A percentile compares a stretch with the other conserved stretches of the same genome.
Conservation (phyloP, 2,113 vertebrate species). For the Melanostigma gelatinosum region DNA sequence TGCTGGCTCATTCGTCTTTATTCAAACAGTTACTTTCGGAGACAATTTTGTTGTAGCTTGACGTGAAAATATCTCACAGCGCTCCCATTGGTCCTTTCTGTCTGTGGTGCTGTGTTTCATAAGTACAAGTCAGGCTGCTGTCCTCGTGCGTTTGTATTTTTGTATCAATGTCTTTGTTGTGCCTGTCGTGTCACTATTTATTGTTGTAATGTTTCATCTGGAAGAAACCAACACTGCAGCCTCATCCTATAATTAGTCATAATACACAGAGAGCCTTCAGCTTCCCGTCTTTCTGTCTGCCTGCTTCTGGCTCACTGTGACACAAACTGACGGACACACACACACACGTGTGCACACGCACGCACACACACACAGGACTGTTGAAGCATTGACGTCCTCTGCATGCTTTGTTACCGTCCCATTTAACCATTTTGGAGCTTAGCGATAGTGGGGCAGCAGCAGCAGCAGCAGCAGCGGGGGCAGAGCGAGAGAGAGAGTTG, state of each 20-base stretch:
- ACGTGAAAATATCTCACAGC: not conserved
- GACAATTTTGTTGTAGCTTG: not conserved
- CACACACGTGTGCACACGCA: constrained; percentile 38
- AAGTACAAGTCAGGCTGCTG: not conserved
- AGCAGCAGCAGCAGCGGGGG: constrained; percentile 25
- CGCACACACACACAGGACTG: constrained; percentile 17
- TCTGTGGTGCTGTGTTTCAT: not conserved
- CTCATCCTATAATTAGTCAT: not conserved
- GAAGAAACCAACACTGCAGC: not conserved
- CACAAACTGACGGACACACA: constrained; percentile 6
- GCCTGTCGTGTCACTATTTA: not conserved
- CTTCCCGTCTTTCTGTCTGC: not conserved
- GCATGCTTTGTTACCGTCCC: constrained; percentile 59
- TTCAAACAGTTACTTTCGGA: not conserved
- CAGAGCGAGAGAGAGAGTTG: not conserved
- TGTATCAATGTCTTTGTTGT: not conserved
- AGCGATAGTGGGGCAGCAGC: constrained; percentile 43
- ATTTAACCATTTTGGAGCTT: constrained; percentile 64
- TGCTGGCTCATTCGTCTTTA: not conserved
- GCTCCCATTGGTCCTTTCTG: not conserved
- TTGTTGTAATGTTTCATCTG: not conserved
- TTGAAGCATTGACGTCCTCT: constrained; percentile 46
- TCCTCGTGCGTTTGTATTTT: not conserved
- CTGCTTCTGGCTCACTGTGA: not conserved
- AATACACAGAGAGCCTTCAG: not conserved